Conservation (phyloP, 2,113 vertebrate genomes). For the Mesitornis unicolor region DNA sequence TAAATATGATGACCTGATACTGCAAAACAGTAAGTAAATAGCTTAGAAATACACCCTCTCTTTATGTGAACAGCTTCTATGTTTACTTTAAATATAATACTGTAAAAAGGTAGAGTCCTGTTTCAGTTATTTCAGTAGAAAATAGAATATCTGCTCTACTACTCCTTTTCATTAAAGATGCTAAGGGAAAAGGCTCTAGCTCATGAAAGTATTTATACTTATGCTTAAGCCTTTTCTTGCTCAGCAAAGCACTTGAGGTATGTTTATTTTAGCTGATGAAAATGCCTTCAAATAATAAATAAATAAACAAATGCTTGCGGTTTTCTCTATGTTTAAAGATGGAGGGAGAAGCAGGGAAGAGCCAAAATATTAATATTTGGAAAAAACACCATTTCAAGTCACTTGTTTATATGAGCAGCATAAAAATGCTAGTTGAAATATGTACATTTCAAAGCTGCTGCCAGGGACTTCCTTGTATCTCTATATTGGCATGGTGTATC, state of each 20-base stretch:
- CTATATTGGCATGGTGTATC: neutral
- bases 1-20: constrained; percentile 88
- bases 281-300: neutral
- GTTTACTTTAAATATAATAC: neutral
- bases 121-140: neutral
- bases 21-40: constrained; percentile 82
- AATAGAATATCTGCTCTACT: neutral
- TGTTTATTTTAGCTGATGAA: neutral
- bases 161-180: neutral
- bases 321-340: neutral
- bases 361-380: neutral
- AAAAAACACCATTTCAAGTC: neutral
- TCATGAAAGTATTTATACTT: neutral
- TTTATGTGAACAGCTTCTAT: neutral
- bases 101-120: neutral
- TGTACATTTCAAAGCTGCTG: neutral
- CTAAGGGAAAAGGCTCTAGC: neutral
- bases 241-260: neutral
- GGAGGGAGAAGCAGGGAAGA: neutral
- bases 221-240: neutral
- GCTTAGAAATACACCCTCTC: neutral
- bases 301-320: neutral
- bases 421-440: neutral
- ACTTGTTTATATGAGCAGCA: neutral
- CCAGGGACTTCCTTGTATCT: neutral